Conservation (phyloP, 1,140 invertebrate genomes). For the Daktulosphaira vitifoliae region DNA sequence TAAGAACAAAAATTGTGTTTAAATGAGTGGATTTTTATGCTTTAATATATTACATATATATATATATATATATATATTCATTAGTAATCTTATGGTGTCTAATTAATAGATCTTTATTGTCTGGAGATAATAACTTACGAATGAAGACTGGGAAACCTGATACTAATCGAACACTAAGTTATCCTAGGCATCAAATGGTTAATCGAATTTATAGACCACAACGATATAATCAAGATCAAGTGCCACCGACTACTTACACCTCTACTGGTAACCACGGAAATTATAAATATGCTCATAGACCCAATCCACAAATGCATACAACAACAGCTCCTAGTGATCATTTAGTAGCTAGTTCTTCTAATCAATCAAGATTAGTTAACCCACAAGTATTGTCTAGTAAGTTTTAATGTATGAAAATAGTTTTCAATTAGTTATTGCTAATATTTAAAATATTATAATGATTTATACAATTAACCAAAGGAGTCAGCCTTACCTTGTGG, state of each 20-base stretch:
- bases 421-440: no score
- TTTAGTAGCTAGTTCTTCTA: constrained; percentile 21
- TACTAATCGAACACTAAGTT: constrained; percentile 25
- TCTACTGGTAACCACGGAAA: constrained; percentile 11
- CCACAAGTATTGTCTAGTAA: constrained; percentile 17
- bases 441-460: no score
- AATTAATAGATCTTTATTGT: constrained; percentile 12
- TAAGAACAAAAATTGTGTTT: no score
- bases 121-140: constrained; percentile 18
- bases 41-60: neutral
- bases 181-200: constrained; percentile 25
- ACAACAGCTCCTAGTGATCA: constrained; percentile 23
- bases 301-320: constrained; percentile 3
- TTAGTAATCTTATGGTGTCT: no score
- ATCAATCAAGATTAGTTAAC: constrained; percentile 19
- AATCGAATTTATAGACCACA: constrained; percentile 22
- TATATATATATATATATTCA: no score
- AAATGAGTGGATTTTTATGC: no score
- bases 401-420: no score
- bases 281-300: constrained; percentile 7
- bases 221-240: constrained; percentile 16
- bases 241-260: constrained; percentile 20
- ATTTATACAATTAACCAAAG: no score
- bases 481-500: no score
- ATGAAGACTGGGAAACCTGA: constrained; percentile 32